Percentiles rank a stretch among this genome's conserved stretches.
phyloP scores from a whole-genome alignment of 2,888 invertebrate genomes.

The Lycia hirtaria region DNA sequence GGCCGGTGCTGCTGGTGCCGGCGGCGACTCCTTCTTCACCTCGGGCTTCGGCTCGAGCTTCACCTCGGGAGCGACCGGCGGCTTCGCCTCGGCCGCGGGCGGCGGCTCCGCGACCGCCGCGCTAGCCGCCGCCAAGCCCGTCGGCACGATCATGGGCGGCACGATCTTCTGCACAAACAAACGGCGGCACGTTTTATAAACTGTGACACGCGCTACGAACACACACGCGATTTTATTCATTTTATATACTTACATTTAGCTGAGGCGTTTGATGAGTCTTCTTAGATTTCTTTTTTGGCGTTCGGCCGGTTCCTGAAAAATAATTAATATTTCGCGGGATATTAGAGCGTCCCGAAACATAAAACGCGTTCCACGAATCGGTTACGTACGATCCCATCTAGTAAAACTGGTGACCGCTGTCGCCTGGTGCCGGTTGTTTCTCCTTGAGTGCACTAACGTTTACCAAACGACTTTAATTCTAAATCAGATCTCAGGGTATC shows the following conservation, averaged over 20 bases:
- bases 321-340: slow-evolving; percentile 37
- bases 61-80: slow-evolving; percentile 35
- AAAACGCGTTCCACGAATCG: slow-evolving; percentile 24
- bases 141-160: slow-evolving; percentile 44
- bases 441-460: slow-evolving; percentile 40
- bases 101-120: slow-evolving; percentile 37
- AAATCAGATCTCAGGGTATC: slow-evolving; percentile 81
- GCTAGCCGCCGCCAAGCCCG: slow-evolving; percentile 33
- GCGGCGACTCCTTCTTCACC: slow-evolving; percentile 53
- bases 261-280: slow-evolving; percentile 68
- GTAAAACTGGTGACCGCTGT: slow-evolving; percentile 11
- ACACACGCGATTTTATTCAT: neutral
- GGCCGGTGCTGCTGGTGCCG: slow-evolving; percentile 47
- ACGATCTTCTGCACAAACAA: slow-evolving; percentile 55
- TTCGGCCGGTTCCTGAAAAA: slow-evolving; percentile 72
- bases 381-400: neutral
- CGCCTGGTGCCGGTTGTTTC: slow-evolving; percentile 38
- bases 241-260: slow-evolving; percentile 73
- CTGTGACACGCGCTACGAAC: neutral
- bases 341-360: slow-evolving; percentile 35
- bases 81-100: slow-evolving; percentile 34
- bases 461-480: slow-evolving; percentile 4
- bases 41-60: slow-evolving; percentile 46
- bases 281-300: slow-evolving; percentile 78
- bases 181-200: neutral